Conservation (phyloP, 2,888 invertebrate species). For the Tortricodes alternella region DNA sequence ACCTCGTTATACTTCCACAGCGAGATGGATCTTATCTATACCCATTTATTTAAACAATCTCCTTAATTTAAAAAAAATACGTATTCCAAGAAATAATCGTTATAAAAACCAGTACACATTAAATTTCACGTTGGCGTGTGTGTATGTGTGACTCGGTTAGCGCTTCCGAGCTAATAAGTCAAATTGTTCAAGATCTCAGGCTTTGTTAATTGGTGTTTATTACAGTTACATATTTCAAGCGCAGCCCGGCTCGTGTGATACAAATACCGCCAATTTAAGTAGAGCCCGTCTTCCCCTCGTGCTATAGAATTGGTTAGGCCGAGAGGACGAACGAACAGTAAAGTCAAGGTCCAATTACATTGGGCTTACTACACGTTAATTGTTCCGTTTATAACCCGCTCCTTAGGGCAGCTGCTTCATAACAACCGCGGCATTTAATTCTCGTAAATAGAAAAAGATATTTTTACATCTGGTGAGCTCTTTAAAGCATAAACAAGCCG, state of each 20-base stretch:
- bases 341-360: slow-evolving; percentile 51
- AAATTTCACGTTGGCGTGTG: not conserved
- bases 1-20: not conserved
- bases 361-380: slow-evolving; percentile 66
- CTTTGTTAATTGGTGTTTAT: slow-evolving; percentile 78
- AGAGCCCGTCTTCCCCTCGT: slow-evolving; percentile 43
- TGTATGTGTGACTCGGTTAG: slow-evolving; percentile 19
- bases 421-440: slow-evolving; percentile 76
- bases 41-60: not conserved
- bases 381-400: slow-evolving; percentile 78
- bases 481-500: slow-evolving; percentile 68
- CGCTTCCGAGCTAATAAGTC: slow-evolving; percentile 53
- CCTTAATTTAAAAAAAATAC: not conserved
- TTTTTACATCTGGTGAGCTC: slow-evolving; percentile 77
- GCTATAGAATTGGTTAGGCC: slow-evolving; percentile 37
- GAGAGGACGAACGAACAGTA: slow-evolving; percentile 39
- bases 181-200: slow-evolving; percentile 66
- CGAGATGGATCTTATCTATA: slow-evolving; percentile 9
- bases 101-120: not conserved
- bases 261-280: slow-evolving; percentile 48
- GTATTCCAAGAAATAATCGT: not conserved
- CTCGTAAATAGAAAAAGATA: slow-evolving; percentile 80
- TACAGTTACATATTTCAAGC: slow-evolving; percentile 75
- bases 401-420: slow-evolving; percentile 77
- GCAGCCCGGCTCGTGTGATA: slow-evolving; percentile 60